Evolutionary conservation across 2,888 invertebrate genomes (phyloP).

Genomic region (Vanessa cardui): DNA sequence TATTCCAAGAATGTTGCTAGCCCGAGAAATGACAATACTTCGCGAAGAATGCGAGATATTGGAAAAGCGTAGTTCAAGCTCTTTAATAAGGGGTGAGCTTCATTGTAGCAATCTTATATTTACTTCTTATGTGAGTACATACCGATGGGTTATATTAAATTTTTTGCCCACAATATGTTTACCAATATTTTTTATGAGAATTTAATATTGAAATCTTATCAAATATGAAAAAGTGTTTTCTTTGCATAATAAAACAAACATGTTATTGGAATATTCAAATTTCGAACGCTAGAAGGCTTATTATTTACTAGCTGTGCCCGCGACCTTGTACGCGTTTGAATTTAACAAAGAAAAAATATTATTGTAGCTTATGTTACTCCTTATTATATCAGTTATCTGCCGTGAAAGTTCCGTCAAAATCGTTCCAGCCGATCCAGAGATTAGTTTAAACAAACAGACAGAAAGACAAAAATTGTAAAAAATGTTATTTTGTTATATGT

Average conservation of each 20-base stretch:
- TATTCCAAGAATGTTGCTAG: slow-evolving; percentile 56
- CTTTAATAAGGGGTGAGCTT: slow-evolving; percentile 60
- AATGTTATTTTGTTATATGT: too few species aligned
- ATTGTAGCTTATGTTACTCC: too few species aligned
- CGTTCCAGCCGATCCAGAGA: too few species aligned
- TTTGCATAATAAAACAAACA: background rate
- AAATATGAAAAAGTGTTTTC: slow-evolving; percentile 3
- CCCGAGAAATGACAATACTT: slow-evolving; percentile 52
- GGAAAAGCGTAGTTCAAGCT: slow-evolving; percentile 57
- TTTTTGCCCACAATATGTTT: slow-evolving; percentile 11
- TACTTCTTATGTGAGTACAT: slow-evolving; percentile 24
- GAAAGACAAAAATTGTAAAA: too few species aligned
- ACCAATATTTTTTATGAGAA: background rate
- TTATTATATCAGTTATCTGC: too few species aligned
- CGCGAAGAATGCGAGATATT: slow-evolving; percentile 65
- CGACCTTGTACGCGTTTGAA: too few species aligned
- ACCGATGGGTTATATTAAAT: slow-evolving; percentile 26
- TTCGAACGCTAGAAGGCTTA: too few species aligned
- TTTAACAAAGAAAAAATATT: too few species aligned
- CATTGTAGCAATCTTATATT: slow-evolving; percentile 50
- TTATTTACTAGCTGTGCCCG: too few species aligned
- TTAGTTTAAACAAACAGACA: too few species aligned
- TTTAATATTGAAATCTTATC: slow-evolving; percentile 3
- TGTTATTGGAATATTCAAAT: too few species aligned
- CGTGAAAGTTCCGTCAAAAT: too few species aligned